Evolutionary conservation across 2,797 vertebrate species (phyloP).

Genomic region (Ctenopoma kingsleyae): DNA sequence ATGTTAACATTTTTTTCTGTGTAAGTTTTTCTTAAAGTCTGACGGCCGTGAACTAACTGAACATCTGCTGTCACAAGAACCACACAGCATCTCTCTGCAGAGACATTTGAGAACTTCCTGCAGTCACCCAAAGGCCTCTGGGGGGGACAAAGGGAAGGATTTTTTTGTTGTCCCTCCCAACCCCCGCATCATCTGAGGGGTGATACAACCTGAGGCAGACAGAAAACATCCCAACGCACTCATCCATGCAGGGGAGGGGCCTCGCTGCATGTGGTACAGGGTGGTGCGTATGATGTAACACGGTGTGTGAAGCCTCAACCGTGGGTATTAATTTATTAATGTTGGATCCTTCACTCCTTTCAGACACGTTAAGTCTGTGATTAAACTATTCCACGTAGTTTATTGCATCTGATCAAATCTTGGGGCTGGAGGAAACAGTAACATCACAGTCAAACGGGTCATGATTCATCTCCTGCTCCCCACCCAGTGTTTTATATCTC

Average conservation of each 20-base stretch:
- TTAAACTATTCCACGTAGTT: not conserved
- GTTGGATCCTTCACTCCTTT: too few relatives aligned
- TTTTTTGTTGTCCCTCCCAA: slow-evolving; percentile 11
- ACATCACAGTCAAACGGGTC: too few relatives aligned
- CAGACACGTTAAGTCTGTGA: too few relatives aligned
- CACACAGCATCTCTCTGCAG: slow-evolving; percentile 21
- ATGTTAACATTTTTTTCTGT: too few relatives aligned
- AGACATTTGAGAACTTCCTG: slow-evolving; percentile 74
- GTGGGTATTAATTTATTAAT: too few relatives aligned
- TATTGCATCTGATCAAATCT: not conserved
- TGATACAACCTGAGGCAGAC: slow-evolving; percentile 2
- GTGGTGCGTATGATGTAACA: slow-evolving; percentile 17
- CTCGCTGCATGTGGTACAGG: not conserved
- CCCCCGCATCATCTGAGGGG: slow-evolving; percentile 11
- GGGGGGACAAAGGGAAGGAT: slow-evolving; percentile 58
- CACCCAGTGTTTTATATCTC: too few relatives aligned
- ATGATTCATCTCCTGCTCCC: too few relatives aligned
- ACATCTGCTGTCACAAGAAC: slow-evolving; percentile 40
- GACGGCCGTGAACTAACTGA: slow-evolving; percentile 7
- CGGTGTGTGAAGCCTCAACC: not conserved
- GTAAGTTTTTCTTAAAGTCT: too few relatives aligned
- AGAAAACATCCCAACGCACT: slow-evolving; percentile 46
- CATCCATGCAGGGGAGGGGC: too few relatives aligned
- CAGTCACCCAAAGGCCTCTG: slow-evolving; percentile 22
- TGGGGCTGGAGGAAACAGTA: too few relatives aligned